Evolutionary conservation across 1,140 invertebrate genomes (phyloP).

Genomic region (Trachelipus rathkii): DNA sequence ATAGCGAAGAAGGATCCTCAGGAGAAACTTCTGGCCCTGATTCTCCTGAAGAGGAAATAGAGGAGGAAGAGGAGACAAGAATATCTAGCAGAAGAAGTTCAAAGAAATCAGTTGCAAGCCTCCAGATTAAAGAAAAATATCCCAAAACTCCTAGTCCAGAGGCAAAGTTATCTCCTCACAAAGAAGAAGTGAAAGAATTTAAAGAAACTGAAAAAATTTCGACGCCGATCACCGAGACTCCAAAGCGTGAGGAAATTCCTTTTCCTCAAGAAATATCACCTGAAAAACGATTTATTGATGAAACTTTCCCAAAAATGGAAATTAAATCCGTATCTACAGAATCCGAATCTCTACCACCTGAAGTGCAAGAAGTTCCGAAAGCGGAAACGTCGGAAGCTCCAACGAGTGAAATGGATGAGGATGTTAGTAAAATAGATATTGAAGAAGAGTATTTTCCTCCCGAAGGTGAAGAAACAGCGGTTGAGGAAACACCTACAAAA

Average conservation of each 20-base stretch:
- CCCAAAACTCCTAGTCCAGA: neutral
- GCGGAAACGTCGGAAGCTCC: neutral
- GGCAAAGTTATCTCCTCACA: neutral
- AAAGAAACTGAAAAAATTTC: neutral
- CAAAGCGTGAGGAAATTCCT: neutral
- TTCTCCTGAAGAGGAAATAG: conserved; percentile 67
- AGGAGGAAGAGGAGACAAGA: conserved; percentile 58
- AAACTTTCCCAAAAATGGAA: conserved; percentile 5
- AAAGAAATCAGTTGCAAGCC: neutral
- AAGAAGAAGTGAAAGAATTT: neutral
- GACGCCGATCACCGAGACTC: neutral
- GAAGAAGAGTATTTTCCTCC: conserved; percentile 16
- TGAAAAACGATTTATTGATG: neutral
- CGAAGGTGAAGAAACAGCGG: conserved; percentile 7
- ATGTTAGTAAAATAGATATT: conserved; percentile 17
- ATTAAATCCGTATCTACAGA: neutral
- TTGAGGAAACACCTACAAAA: conserved; percentile 21
- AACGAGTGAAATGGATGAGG: neutral
- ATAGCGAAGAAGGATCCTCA: conserved; percentile 59
- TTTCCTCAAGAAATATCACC: neutral
- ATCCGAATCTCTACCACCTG: neutral
- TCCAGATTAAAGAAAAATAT: neutral
- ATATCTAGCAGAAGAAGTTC: conserved; percentile 6
- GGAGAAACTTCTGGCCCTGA: conserved; percentile 82
- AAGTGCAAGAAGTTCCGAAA: neutral